A percentile compares a stretch with the other conserved stretches of the same genome.
Conservation (phyloP, 2,797 vertebrate genomes). For the Typhlichthys eigenmanni region DNA sequence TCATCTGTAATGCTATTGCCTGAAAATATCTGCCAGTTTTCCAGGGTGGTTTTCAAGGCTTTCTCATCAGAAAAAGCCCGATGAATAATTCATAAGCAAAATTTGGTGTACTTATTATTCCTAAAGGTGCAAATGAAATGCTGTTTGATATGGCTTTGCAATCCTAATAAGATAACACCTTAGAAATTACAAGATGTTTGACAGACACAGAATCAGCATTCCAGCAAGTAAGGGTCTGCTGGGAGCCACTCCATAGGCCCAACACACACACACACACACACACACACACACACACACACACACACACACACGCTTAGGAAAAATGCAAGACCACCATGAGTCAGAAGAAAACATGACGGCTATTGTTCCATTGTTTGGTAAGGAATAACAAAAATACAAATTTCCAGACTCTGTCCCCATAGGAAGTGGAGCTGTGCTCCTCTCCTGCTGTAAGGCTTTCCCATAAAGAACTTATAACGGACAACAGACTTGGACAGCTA, state of each 20-base stretch:
- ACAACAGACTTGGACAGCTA: conserved; percentile 18
- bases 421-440: conserved; percentile 65
- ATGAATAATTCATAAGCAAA: conserved; percentile 33
- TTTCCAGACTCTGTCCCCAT: conserved; percentile 69
- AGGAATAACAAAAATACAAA: conserved; percentile 77
- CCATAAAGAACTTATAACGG: conserved; percentile 45
- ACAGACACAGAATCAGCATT: conserved; percentile 3
- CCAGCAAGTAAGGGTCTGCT: conserved; percentile 2
- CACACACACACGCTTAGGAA: conserved; percentile 18
- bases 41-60: conserved; percentile 47
- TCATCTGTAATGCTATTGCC: conserved; percentile 39
- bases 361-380: conserved; percentile 82
- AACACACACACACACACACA: conserved; percentile 34
- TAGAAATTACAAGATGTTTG: not conserved
- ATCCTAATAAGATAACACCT: not conserved
- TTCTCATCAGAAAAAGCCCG: conserved; percentile 12
- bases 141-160: not conserved
- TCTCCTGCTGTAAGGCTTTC: conserved; percentile 58
- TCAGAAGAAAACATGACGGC: conserved; percentile 58
- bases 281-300: conserved; percentile 24
- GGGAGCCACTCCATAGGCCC: conserved; percentile 21
- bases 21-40: conserved; percentile 42
- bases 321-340: conserved; percentile 44
- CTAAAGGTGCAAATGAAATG: conserved; percentile 20
- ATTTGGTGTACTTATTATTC: conserved; percentile 24